Conservation (phyloP, 2,888 invertebrate species). For the Euspilapteryx auroguttella region DNA sequence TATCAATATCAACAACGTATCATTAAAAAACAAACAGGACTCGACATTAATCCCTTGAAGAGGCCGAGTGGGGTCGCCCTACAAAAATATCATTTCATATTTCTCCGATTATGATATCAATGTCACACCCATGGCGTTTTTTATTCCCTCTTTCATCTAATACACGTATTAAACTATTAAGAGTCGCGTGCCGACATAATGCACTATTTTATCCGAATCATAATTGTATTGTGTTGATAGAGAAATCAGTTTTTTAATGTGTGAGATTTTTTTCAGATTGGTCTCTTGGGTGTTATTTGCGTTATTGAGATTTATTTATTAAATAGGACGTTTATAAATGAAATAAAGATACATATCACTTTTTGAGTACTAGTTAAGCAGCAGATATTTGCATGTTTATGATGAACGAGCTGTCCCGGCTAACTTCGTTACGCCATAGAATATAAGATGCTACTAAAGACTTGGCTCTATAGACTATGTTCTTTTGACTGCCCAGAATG, state of each 20-base stretch:
- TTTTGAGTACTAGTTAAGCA: too few relatives aligned
- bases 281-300: conserved; percentile 1
- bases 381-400: too few relatives aligned
- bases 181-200: conserved; percentile 45
- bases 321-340: too few relatives aligned
- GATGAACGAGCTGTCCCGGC: too few relatives aligned
- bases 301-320: conserved; percentile 2
- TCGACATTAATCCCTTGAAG: conserved; percentile 21
- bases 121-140: conserved; percentile 29
- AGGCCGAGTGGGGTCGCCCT: conserved; percentile 19
- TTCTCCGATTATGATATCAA: conserved; percentile 60
- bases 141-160: conserved; percentile 45
- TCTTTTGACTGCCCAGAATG: too few relatives aligned
- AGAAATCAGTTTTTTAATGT: neutral
- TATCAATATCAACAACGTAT: conserved; percentile 28
- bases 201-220: conserved; percentile 41
- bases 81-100: conserved; percentile 54
- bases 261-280: neutral
- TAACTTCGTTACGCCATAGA: too few relatives aligned
- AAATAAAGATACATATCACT: too few relatives aligned
- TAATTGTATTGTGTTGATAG: conserved; percentile 25
- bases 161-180: conserved; percentile 57
- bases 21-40: conserved; percentile 18
- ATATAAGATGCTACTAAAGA: too few relatives aligned
- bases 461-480: too few relatives aligned